Conservation (phyloP, 2,797 vertebrate genomes). For the Pseudochromis fuscus region DNA sequence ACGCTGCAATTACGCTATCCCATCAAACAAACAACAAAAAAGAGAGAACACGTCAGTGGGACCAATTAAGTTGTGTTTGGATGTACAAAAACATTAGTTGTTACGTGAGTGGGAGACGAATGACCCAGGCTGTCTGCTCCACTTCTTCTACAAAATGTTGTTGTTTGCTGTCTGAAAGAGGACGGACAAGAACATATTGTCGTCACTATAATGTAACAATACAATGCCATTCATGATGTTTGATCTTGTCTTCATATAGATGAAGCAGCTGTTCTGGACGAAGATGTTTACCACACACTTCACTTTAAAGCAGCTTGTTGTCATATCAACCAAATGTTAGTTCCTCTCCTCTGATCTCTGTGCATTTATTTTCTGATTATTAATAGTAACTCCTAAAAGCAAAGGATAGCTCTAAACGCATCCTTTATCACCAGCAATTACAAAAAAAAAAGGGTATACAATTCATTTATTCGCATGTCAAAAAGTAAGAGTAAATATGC, state of each 20-base stretch:
- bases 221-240: not conserved
- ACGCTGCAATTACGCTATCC: not conserved
- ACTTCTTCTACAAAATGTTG: too few relatives aligned
- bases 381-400: not conserved
- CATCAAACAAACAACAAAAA: not conserved
- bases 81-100: too few relatives aligned
- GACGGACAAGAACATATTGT: too few relatives aligned
- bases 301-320: not conserved
- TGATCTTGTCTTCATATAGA: constrained; percentile 10
- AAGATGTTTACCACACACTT: not conserved
- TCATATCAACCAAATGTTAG: not conserved
- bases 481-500: constrained; percentile 21
- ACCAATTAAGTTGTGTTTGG: too few relatives aligned
- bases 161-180: not conserved
- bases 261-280: not conserved
- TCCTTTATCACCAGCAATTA: constrained; percentile 1
- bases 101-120: not conserved
- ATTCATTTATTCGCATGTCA: constrained; percentile 15
- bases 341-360: not conserved
- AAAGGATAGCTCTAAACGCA: not conserved
- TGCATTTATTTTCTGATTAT: not conserved
- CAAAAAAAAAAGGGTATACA: not conserved
- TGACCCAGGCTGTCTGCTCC: too few relatives aligned
- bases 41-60: not conserved
- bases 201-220: too few relatives aligned